These are phyloP conservation scores for Todiramphus saurophagus DNA, from an alignment of 2,113 vertebrate genomes.

Conservation along the genomic window DNA sequence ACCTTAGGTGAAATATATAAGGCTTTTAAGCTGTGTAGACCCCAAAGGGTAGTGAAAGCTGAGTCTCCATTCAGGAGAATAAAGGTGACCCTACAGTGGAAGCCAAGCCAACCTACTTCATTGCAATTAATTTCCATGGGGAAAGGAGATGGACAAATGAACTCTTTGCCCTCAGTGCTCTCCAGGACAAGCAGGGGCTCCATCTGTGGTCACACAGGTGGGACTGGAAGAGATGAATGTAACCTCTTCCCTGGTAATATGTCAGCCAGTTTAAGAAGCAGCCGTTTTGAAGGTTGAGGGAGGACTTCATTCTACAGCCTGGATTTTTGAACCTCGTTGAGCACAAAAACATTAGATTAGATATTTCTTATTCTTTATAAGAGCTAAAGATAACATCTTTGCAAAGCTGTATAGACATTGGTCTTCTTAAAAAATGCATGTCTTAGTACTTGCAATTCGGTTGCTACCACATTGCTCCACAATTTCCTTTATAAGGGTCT, in stretches of 20 bases:
- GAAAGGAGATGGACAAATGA: conserved; percentile 2
- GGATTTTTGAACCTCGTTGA: neutral
- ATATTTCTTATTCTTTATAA: neutral
- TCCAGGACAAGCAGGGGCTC: neutral
- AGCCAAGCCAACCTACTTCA: conserved; percentile 6
- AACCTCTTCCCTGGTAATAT: neutral
- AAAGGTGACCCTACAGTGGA: conserved; percentile 7
- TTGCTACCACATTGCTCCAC: neutral
- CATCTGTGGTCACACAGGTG: neutral
- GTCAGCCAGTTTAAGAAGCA: neutral
- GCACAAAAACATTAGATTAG: neutral
- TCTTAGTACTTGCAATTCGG: neutral
- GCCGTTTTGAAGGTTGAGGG: neutral
- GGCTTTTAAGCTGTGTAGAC: neutral
- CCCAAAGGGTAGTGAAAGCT: neutral
- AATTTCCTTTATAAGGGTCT: neutral
- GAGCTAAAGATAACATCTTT: neutral
- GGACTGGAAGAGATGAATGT: neutral
- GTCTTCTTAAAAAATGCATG: neutral
- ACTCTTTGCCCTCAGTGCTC: neutral
- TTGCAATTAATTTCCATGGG: neutral
- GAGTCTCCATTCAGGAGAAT: neutral
- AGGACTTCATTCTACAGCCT: neutral
- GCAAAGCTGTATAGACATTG: neutral
- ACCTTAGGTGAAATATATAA: conserved; percentile 10